Evolutionary conservation across 2,113 vertebrate species (phyloP).

Genomic region (Heterotilapia buettikoferi): DNA sequence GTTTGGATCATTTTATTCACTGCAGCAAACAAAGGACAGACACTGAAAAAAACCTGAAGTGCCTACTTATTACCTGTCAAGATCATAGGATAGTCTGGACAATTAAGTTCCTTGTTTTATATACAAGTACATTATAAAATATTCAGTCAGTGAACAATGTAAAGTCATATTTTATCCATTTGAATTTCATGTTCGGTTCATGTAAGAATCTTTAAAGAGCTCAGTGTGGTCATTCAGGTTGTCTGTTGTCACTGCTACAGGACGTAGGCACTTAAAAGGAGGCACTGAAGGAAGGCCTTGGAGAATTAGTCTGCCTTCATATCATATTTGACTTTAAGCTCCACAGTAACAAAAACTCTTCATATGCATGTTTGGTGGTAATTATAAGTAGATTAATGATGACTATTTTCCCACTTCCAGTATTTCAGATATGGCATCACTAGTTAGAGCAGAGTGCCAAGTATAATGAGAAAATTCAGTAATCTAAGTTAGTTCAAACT

Average conservation of each 20-base stretch:
- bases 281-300: neutral
- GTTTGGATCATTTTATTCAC: neutral
- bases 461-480: neutral
- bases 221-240: neutral
- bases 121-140: neutral
- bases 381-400: neutral
- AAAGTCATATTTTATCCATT: neutral
- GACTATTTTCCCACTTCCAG: neutral
- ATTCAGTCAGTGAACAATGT: neutral
- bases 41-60: neutral
- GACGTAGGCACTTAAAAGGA: neutral
- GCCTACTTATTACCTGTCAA: neutral
- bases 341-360: neutral
- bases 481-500: neutral
- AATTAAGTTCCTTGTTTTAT: neutral
- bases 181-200: neutral
- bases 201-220: neutral
- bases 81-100: neutral
- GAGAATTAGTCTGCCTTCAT: neutral
- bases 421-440: neutral
- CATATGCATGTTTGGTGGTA: neutral
- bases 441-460: neutral
- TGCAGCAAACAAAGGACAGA: neutral
- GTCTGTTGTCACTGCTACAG: neutral
- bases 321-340: neutral